Evolutionary conservation across 2,113 vertebrate species (phyloP).

Genomic region (Acrocephalus arundinaceus): DNA sequence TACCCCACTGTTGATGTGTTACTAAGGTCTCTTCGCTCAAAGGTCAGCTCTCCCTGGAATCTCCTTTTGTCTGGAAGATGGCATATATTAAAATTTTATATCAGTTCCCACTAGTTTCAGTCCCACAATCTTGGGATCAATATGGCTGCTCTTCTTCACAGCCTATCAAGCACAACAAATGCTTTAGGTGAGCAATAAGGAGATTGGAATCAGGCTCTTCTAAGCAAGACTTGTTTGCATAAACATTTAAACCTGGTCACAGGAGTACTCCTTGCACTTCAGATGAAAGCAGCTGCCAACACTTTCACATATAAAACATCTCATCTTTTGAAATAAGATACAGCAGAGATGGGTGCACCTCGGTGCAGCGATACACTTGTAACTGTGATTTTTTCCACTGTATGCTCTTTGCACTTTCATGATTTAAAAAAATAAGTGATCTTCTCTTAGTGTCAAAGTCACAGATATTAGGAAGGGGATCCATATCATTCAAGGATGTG

Average conservation of each 20-base stretch:
- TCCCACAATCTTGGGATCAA: slow-evolving; percentile 16
- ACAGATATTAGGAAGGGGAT: not conserved
- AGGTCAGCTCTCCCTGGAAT: slow-evolving; percentile 26
- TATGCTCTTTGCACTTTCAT: not conserved
- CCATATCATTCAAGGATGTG: not conserved
- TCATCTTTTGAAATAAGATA: not conserved
- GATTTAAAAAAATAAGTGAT: not conserved
- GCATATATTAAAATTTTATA: slow-evolving; percentile 59
- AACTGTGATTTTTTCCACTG: not conserved
- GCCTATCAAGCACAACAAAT: not conserved
- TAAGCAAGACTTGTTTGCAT: not conserved
- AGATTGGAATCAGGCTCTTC: not conserved
- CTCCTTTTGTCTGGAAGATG: slow-evolving; percentile 38
- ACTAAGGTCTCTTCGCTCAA: not conserved
- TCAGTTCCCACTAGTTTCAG: not conserved
- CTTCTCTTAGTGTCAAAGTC: not conserved
- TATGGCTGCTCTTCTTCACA: slow-evolving; percentile 4
- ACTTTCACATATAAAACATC: not conserved
- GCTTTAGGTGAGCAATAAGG: slow-evolving; percentile 8
- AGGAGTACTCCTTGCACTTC: not conserved
- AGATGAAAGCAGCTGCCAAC: not conserved
- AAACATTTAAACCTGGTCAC: not conserved
- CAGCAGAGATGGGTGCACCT: not conserved
- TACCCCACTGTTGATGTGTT: not conserved
- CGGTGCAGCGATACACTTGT: not conserved